These are phyloP conservation scores for Parazoanthus atlanticus DNA, from an alignment of 92 coral and sea anemone species.

Conservation along the genomic window DNA sequence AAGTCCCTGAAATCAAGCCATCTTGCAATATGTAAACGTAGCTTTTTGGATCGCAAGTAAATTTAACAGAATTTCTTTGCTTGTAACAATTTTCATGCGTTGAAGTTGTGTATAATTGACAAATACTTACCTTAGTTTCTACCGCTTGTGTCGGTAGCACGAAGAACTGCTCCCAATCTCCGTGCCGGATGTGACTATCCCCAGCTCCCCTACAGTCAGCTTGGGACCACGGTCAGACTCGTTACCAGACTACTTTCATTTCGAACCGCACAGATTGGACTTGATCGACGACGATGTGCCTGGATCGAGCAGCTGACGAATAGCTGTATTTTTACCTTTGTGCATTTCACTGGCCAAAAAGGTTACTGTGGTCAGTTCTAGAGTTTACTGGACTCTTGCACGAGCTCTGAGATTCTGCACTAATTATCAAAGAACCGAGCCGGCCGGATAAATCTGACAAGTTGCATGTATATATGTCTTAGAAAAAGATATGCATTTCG, in stretches of 20 bases:
- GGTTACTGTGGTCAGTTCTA: neutral
- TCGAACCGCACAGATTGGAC: conserved; percentile 33
- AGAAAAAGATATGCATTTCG: neutral
- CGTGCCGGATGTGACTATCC: conserved; percentile 70
- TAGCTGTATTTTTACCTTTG: neutral
- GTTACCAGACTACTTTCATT: conserved; percentile 43
- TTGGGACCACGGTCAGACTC: conserved; percentile 39
- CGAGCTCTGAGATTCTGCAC: neutral
- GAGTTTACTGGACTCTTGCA: neutral
- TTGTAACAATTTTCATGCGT: neutral
- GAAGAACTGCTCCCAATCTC: conserved; percentile 46
- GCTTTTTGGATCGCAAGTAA: neutral
- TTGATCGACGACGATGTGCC: conserved; percentile 30
- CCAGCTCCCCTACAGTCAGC: conserved; percentile 62
- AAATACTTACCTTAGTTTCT: neutral
- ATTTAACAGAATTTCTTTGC: neutral
- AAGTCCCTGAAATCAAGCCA: no score
- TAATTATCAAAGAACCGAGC: neutral
- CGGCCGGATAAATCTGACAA: neutral
- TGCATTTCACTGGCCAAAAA: neutral
- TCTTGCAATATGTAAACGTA: no score
- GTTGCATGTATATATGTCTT: no score
- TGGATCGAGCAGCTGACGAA: conserved; percentile 38
- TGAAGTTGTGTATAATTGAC: neutral
- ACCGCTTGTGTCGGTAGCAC: conserved; percentile 12